phyloP scores from a whole-genome alignment of 2,113 vertebrate species.

The Sorex fumeus region DNA sequence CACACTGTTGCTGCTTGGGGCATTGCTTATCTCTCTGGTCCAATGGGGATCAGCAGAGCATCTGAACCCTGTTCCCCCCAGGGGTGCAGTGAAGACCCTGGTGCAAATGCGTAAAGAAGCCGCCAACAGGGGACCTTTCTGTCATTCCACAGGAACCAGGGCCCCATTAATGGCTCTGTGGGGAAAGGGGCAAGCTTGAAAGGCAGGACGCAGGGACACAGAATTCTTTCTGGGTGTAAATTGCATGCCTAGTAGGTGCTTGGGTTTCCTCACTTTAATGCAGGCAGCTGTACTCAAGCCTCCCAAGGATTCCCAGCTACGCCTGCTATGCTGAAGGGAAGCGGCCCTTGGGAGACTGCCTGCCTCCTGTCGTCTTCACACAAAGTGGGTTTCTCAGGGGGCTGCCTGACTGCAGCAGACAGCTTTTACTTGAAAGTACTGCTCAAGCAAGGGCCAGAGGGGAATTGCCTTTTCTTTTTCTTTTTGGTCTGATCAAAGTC shows the following conservation, averaged over 20 bases:
- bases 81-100: no score
- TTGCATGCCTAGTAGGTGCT: not conserved
- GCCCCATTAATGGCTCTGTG: not conserved
- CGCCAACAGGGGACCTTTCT: not conserved
- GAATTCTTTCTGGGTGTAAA: not conserved
- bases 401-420: not conserved
- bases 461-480: not conserved
- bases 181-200: not conserved
- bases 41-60: not conserved
- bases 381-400: conserved; percentile 5
- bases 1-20: not conserved
- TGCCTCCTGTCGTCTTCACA: not conserved
- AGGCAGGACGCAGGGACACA: not conserved
- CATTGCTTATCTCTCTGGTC: not conserved
- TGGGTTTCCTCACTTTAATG: not conserved
- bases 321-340: not conserved
- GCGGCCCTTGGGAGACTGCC: not conserved
- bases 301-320: not conserved
- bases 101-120: no score
- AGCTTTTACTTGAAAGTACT: conserved; percentile 47
- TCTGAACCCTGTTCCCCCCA: not conserved
- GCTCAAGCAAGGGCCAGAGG: conserved; percentile 16
- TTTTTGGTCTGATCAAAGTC: not conserved
- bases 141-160: not conserved
- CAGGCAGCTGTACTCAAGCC: not conserved